phyloP scores from a whole-genome alignment of 2,113 vertebrate genomes.

The Oriolus oriolus region DNA sequence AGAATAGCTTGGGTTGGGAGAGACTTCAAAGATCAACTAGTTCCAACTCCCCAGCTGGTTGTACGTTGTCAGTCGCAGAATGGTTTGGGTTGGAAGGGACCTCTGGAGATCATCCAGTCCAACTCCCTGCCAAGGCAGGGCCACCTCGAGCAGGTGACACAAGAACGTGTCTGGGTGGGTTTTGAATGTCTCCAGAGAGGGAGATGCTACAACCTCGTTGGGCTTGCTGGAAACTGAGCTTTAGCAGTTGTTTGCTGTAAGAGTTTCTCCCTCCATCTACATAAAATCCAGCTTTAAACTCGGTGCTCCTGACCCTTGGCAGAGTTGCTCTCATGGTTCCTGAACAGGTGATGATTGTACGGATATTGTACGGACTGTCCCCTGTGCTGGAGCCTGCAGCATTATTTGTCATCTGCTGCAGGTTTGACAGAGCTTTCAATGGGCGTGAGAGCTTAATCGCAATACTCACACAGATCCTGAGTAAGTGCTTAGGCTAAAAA shows the following conservation, averaged over 20 bases:
- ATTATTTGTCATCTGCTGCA: neutral
- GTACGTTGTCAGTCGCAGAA: neutral
- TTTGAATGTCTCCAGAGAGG: neutral
- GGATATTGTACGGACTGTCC: neutral
- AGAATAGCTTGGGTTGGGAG: neutral
- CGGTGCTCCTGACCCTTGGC: neutral
- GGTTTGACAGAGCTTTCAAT: neutral
- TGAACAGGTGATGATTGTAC: neutral
- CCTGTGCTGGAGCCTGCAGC: neutral
- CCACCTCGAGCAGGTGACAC: neutral
- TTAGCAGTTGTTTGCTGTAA: neutral
- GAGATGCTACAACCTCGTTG: neutral
- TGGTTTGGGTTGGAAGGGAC: neutral
- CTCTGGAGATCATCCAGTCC: neutral
- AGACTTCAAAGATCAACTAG: neutral
- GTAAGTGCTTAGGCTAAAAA: constrained; percentile 44
- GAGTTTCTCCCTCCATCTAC: neutral
- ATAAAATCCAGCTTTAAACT: neutral
- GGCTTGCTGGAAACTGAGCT: neutral
- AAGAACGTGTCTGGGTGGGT: neutral
- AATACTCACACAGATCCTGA: constrained; percentile 2
- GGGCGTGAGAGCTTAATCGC: neutral
- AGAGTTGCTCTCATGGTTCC: neutral
- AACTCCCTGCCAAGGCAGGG: neutral
- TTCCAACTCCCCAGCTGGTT: neutral